Evolutionary conservation across 2,113 vertebrate genomes (phyloP), one percentile per base, ranked within the genome.

Genomic region (Platysteira castanea): DNA sequence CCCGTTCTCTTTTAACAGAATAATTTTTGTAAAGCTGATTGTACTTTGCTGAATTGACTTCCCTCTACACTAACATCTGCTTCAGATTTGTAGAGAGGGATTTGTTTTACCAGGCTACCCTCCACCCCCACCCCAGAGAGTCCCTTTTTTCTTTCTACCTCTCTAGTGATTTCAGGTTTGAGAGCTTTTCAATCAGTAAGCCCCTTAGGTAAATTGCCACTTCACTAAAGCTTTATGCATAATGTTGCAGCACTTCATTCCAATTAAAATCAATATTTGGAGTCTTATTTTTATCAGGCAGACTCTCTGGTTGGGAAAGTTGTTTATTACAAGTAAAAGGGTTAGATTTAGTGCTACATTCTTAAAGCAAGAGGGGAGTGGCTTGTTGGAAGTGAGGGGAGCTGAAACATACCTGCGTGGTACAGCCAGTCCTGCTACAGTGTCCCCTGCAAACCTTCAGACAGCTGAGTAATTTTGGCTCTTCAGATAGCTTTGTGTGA

Each of bases 221-320:
- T 99, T 98, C 98, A 98, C 98, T 98, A 97, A 96, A 96, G 97
- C 97, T 98, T 98, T 98, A 98, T 98, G 98, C 97, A 97, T 98
- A 99, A 99, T 98, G 97, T 98, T 98, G 97, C 98, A 98, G 97
- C 98, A 98, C 98, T 99, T 98, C 98, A 98, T 98, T 99, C 98
- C 98, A 99, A 98, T 99, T 99, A 98, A 98, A 98, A 98, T 98
- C 92, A 97, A 96, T 98, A 98, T 98, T 98, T 98, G 96, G 97
- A 96, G 94, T 98, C 91, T 94, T 97, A 98, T 97, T 98, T 98
- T 98, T 98, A 97, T 97, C 96, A 96, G 95, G 47, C 89, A 60
- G 83, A 46, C 77, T 96, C 57, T 93, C 65, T 84, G 89, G 46
- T 91, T 96, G 97, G 49, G 52, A 92, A 97, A 96, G 93, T 95